These are phyloP conservation scores for Lycophotia porphyrea DNA, from an alignment of 2,888 invertebrate species.

Conservation along the genomic window DNA sequence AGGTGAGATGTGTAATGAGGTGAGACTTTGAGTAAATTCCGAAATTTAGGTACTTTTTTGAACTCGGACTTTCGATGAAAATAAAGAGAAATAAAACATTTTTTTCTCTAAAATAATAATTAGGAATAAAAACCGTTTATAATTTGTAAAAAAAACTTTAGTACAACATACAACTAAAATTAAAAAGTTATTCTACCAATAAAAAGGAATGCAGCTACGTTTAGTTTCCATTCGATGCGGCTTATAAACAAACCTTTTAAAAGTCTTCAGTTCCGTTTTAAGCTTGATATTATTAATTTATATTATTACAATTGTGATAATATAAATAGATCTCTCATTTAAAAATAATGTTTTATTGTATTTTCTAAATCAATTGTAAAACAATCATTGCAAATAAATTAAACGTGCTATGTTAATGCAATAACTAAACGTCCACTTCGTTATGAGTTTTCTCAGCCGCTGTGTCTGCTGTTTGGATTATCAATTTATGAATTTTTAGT, in stretches of 20 bases:
- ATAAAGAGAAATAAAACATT: not conserved
- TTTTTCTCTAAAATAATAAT: not conserved
- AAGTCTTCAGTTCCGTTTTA: not conserved
- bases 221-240: slow-evolving; percentile 17
- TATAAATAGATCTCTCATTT: not conserved
- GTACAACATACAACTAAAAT: not conserved
- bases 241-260: not conserved
- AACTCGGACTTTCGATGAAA: not conserved
- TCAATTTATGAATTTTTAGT: slow-evolving; percentile 66
- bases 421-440: slow-evolving; percentile 80
- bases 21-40: not conserved
- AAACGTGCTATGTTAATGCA: slow-evolving; percentile 37
- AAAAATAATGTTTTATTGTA: not conserved
- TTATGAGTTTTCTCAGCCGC: slow-evolving; percentile 87
- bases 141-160: slow-evolving; percentile 8
- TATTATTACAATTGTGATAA: no score
- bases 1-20: not conserved
- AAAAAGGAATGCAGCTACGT: slow-evolving; percentile 27
- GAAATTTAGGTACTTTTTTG: not conserved
- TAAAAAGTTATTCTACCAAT: slow-evolving; percentile 3
- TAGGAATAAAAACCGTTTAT: not conserved
- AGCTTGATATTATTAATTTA: not conserved
- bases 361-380: not conserved
- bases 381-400: slow-evolving; percentile 1
- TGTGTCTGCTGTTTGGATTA: slow-evolving; percentile 84